Base-by-base conservation (phyloP, 2,113 vertebrate species). In the Eurystomus gularis region DNA sequence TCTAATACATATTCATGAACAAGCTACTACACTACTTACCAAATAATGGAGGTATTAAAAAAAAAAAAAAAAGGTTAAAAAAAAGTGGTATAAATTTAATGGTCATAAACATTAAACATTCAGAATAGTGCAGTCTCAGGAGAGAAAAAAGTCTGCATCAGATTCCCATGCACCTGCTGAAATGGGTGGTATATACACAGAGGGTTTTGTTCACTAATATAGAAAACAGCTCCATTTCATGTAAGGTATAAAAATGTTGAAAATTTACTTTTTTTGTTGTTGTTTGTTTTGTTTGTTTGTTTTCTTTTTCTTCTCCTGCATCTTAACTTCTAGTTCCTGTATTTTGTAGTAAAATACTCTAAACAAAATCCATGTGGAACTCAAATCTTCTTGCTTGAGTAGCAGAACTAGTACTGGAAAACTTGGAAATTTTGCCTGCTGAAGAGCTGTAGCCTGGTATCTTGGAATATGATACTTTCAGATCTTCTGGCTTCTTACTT, bases 401-500 rank as follows among this genome's bases (percentile, higher is more conserved):
- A 65, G 14, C 61, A 79, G 44, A 68, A 10, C 17, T 20, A 40
- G 26, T 55, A 19, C 18, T 80, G 40, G 21, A 25, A 69, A 87
- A 64, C 70, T 33, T 85, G 65, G 51, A 91, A 79, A 8, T 64
- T 65, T 44, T 33, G 75, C 57, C 69, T 94, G 60, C 69, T 87
- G 61, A 58, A 58, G 60, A 87, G 5, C 39, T 77, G 60, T 25
- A 58, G 62, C 42, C 10, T 81, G 40, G 2, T 78, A 23, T 11
- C 19, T 75, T 82, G 61, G 21, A 35, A 35, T 55, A 14, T 1
- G 3, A 58, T 69, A 55, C 23, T 86, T 81, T 5, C 0, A 1
- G 16, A 33, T 39, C 35, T 88, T 71, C 39, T 88, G 46, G 18
- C 60, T 82, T 79, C 46, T 73, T 49, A 35, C 5, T 9, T 64